phyloP scores from a whole-genome alignment of 1,140 invertebrate species.

The Trissolcus basalis region DNA sequence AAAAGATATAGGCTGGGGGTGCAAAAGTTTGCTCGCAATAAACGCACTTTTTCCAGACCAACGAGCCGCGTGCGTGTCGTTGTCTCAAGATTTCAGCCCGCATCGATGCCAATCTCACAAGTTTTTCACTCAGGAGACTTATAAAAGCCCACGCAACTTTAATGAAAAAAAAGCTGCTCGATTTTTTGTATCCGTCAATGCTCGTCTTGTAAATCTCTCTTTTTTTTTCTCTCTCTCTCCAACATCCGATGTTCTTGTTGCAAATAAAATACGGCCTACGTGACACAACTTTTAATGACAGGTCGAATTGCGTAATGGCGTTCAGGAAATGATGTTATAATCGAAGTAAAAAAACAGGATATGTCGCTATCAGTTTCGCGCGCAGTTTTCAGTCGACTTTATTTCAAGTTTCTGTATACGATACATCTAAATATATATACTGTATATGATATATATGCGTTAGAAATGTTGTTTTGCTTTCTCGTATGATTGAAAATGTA shows the following conservation, averaged over 20 bases:
- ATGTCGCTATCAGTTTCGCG: conserved; percentile 10
- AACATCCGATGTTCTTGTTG: conserved; percentile 7
- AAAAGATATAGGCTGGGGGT: conserved; percentile 9
- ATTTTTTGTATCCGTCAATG: conserved; percentile 7
- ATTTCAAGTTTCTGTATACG: too few species aligned
- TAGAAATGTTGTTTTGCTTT: too few species aligned
- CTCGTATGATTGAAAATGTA: too few species aligned
- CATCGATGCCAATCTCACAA: conserved; percentile 49
- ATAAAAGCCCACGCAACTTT: conserved; percentile 47
- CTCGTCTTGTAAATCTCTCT: too few species aligned
- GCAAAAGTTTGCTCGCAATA: conserved; percentile 42
- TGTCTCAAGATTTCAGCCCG: conserved; percentile 30
- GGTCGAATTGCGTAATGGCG: conserved; percentile 27
- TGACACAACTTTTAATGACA: conserved; percentile 47
- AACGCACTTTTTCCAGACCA: conserved; percentile 36
- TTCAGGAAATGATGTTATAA: conserved; percentile 43
- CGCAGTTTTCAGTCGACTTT: not conserved
- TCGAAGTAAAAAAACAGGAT: conserved; percentile 16
- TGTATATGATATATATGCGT: too few species aligned
- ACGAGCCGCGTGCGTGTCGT: conserved; percentile 43
- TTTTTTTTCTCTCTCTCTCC: conserved; percentile 6
- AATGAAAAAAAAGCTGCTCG: conserved; percentile 41
- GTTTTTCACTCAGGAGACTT: conserved; percentile 57
- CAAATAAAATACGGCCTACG: conserved; percentile 17
- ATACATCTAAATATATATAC: too few species aligned